Evolutionary conservation across 2,888 invertebrate species (phyloP).

Genomic region (Catocala nupta): DNA sequence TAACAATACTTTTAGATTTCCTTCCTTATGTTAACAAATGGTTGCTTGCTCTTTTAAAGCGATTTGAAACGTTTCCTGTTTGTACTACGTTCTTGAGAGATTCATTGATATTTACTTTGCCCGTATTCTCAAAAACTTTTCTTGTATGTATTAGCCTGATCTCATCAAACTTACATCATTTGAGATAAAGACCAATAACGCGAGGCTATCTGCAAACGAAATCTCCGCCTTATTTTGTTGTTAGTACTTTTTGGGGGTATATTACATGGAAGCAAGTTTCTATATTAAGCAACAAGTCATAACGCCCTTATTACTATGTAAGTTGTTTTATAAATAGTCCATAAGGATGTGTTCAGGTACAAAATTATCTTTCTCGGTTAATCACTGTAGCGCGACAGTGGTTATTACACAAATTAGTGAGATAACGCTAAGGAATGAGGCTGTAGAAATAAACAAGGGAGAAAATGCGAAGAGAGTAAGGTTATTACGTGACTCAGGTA

Average conservation of each 20-base stretch:
- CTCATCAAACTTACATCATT: constrained; percentile 42
- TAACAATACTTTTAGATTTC: no score
- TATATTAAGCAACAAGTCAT: constrained; percentile 43
- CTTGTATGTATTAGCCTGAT: constrained; percentile 22
- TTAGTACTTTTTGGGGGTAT: constrained; percentile 22
- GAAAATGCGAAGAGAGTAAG: constrained; percentile 36
- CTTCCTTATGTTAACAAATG: no score
- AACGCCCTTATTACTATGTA: constrained; percentile 31
- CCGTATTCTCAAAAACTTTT: constrained; percentile 30
- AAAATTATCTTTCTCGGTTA: constrained; percentile 46
- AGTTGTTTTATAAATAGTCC: constrained; percentile 35
- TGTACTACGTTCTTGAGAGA: no score
- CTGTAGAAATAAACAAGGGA: constrained; percentile 41
- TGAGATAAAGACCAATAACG: constrained; percentile 35
- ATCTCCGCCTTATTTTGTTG: constrained; percentile 32
- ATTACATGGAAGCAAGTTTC: constrained; percentile 28
- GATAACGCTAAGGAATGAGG: constrained; percentile 38
- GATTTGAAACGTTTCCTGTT: no score
- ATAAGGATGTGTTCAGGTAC: constrained; percentile 28
- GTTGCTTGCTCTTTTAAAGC: no score
- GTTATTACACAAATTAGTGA: constrained; percentile 47
- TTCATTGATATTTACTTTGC: no score
- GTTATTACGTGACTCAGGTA: constrained; percentile 34
- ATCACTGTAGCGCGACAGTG: constrained; percentile 42
- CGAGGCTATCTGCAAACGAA: constrained; percentile 27